Evolutionary conservation across 2,797 vertebrate species (phyloP), one percentile per base, ranked within the genome.

Genomic region (Picus viridis): DNA sequence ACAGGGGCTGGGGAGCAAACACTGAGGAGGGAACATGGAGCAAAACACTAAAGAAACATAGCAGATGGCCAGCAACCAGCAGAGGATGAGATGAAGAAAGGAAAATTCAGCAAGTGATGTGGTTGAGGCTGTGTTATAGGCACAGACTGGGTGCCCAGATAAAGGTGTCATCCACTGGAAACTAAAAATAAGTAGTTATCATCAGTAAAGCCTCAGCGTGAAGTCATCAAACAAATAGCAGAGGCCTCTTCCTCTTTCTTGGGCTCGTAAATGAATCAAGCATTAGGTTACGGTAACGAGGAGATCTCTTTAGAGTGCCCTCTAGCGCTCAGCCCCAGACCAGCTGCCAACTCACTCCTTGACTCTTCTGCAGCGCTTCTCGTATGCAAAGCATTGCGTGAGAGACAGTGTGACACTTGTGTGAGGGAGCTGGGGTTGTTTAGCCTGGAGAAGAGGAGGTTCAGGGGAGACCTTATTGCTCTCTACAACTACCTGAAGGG

Each of bases 1-100:
- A 2, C 12, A 41, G 32, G 0, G 2, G 0, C 3, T 86, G 27
- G 32, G 39, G 0, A n/a, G n/a, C n/a, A n/a, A n/a, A n/a, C n/a
- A n/a, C n/a, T n/a, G n/a, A n/a, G n/a, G n/a, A n/a, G n/a, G n/a
- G n/a, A n/a, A n/a, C 16, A 39, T 9, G 22, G 45, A 74, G 41
- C 16, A 61, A 68, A 70, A 34, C 23, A 36, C 2, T 22, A 69
- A 24, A 71, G 59, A 56, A 47, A 63, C 3, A 58, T 30, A 61
- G 34, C 5, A 39, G 43, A 22, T 1, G 8, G 15, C 16, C n/a
- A 61, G 18, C 67, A 76, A 32, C 5, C 34, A 68, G 27, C 19
- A 82, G 59, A 78, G 69, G 59, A n/a, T 34, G 64, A 72, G 43
- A 49, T 5, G 18, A 78, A 75, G 36, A 58, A 69, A 70, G 29